phyloP scores from a whole-genome alignment of 2,113 vertebrate genomes.

The Crotophaga sulcirostris region DNA sequence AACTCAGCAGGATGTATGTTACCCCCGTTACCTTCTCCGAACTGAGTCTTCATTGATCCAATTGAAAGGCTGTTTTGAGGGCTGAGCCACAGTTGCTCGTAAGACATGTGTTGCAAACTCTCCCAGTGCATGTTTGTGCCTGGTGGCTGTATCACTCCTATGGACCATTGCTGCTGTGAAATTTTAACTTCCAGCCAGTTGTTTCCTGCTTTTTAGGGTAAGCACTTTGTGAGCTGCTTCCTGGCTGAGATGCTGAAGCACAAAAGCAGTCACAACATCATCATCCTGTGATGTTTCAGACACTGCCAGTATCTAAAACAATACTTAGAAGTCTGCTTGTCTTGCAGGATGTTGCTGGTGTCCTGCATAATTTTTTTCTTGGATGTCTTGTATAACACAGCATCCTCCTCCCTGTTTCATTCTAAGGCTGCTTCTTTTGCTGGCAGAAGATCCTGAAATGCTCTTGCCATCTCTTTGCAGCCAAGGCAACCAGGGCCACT shows the following conservation, averaged over 20 bases:
- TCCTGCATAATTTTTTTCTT: not conserved
- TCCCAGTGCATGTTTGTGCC: not conserved
- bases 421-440: not conserved
- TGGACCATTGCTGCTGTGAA: not conserved
- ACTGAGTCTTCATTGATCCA: not conserved
- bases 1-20: not conserved
- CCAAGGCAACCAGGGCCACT: not conserved
- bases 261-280: not conserved
- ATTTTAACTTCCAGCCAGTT: not conserved
- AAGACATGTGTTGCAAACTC: not conserved
- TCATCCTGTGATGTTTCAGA: not conserved
- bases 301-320: not conserved
- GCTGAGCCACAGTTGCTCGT: not conserved
- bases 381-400: not conserved
- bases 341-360: not conserved
- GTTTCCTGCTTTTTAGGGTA: not conserved
- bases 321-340: not conserved
- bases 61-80: not conserved
- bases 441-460: constrained; percentile 8
- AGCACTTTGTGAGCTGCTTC: not conserved
- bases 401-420: not conserved
- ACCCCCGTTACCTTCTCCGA: not conserved
- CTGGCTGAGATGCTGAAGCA: not conserved
- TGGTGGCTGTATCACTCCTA: not conserved
- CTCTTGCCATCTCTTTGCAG: not conserved